These are phyloP conservation scores for Automeris io DNA, from an alignment of 2,888 invertebrate genomes.

Conservation along the genomic window DNA sequence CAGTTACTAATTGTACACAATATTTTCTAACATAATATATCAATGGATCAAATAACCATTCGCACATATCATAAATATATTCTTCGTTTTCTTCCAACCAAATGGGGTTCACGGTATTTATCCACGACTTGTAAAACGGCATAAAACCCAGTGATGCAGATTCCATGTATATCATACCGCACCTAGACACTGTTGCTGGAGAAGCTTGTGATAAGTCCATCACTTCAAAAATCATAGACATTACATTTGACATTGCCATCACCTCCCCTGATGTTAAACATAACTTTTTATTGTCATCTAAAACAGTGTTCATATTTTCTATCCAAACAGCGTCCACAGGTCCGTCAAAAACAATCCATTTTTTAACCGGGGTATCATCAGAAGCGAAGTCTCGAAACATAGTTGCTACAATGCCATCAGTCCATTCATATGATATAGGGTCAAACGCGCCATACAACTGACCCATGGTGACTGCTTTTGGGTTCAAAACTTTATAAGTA, in stretches of 20 bases:
- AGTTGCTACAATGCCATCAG: constrained; percentile 89
- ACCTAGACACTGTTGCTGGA: constrained; percentile 92
- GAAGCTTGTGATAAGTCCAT: constrained; percentile 91
- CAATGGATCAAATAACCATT: constrained; percentile 88
- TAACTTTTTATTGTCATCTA: constrained; percentile 92
- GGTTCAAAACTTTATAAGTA: constrained; percentile 89
- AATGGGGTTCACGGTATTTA: constrained; percentile 78
- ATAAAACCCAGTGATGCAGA: constrained; percentile 88
- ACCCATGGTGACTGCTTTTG: constrained; percentile 94
- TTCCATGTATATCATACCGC: constrained; percentile 95
- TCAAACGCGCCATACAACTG: constrained; percentile 95
- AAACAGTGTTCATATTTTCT: constrained; percentile 92
- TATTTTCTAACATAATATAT: constrained; percentile 83
- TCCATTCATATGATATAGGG: constrained; percentile 94
- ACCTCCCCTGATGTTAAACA: constrained; percentile 93
- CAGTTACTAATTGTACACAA: constrained; percentile 80
- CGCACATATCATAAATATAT: constrained; percentile 78
- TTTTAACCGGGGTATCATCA: constrained; percentile 84
- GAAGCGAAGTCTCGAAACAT: constrained; percentile 87
- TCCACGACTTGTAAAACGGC: constrained; percentile 89
- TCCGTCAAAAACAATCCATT: constrained; percentile 96
- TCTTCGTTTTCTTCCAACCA: constrained; percentile 80
- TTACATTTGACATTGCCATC: constrained; percentile 86
- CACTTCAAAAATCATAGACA: constrained; percentile 93
- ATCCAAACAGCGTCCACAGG: constrained; percentile 95